Percentiles rank a stretch among this genome's conserved stretches.
These are phyloP conservation scores for Aleiodes leptofemur DNA, from an alignment of 2,888 invertebrate species.

Conservation along the genomic window DNA sequence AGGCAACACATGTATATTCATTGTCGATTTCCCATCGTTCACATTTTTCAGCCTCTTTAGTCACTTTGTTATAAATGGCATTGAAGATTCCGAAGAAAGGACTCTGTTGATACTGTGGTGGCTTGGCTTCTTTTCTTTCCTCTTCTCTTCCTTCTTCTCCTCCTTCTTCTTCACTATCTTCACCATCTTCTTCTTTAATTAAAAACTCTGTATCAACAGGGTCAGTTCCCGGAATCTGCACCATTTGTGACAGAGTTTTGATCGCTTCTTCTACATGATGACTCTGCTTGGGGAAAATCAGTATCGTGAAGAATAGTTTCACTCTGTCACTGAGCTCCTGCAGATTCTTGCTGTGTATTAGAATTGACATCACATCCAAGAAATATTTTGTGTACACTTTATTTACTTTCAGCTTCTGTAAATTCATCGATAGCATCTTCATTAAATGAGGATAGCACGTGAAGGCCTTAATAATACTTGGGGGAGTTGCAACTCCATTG, in stretches of 20 bases:
- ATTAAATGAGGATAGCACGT: constrained; percentile 5
- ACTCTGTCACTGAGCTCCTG: no score
- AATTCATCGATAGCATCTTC: constrained; percentile 40
- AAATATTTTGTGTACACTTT: neutral
- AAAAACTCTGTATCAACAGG: neutral
- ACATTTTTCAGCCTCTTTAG: neutral
- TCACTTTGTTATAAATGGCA: neutral
- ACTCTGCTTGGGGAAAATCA: neutral
- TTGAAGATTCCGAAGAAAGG: neutral
- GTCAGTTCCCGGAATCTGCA: neutral
- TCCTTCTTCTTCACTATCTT: neutral
- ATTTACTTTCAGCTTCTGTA: constrained; percentile 12
- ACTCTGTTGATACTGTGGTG: neutral
- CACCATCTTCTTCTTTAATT: neutral
- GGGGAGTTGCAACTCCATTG: neutral
- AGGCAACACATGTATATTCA: neutral
- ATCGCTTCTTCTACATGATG: no score
- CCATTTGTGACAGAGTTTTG: neutral
- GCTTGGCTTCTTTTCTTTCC: neutral
- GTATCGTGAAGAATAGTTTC: constrained; percentile 21
- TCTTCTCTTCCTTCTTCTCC: neutral
- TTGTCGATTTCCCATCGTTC: no score
- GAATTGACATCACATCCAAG: constrained; percentile 10
- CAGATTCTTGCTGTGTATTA: no score
- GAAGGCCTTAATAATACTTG: constrained; percentile 40